Evolutionary conservation across 1,140 invertebrate species (phyloP).

Genomic region (Anastatus disparis): DNA sequence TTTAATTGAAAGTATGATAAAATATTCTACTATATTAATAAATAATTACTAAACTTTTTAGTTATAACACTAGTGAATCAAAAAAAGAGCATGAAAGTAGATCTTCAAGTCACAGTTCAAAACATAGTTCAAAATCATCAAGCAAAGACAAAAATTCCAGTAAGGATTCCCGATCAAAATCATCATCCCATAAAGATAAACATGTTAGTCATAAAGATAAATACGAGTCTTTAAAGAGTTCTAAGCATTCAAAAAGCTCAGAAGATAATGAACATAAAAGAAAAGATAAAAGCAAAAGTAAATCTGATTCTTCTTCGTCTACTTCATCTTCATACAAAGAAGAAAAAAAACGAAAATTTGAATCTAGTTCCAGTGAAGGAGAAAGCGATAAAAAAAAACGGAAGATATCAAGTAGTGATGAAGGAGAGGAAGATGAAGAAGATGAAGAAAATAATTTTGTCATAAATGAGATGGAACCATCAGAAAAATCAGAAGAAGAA

Average conservation of each 20-base stretch:
- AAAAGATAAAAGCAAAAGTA: constrained; percentile 23
- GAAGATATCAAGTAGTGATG: constrained; percentile 19
- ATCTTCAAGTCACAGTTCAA: constrained; percentile 17
- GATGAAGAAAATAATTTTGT: constrained; percentile 4
- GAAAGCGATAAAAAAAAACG: constrained; percentile 41
- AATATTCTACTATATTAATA: no score
- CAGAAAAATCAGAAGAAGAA: constrained; percentile 3
- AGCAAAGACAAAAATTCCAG: constrained; percentile 43
- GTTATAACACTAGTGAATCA: constrained; percentile 20
- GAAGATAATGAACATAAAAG: constrained; percentile 33
- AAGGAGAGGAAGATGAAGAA: constrained; percentile 20
- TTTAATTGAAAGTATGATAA: no score
- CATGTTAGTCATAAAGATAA: constrained; percentile 41
- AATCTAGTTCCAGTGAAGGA: constrained; percentile 29
- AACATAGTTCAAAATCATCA: constrained; percentile 24
- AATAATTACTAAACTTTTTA: constrained; percentile 2
- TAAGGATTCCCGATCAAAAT: constrained; percentile 24
- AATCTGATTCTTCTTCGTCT: constrained; percentile 26
- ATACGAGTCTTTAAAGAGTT: constrained; percentile 39
- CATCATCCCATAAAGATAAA: constrained; percentile 22
- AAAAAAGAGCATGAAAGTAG: constrained; percentile 26
- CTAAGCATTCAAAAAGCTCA: constrained; percentile 44
- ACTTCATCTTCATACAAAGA: constrained; percentile 15
- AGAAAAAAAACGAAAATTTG: constrained; percentile 21
- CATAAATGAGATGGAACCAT: constrained; percentile 28